phyloP scores from a whole-genome alignment of 1,140 invertebrate species.

The roundworm (Caenorhabditis elegans) region WBcel235 BX284602.5:4428001-4428500 shows the following conservation, averaged over 20 bases:
- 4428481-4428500: constrained; percentile 33
- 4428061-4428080: constrained; percentile 44
- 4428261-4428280: constrained; percentile 34
- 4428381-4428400: constrained; percentile 18
- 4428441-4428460: constrained; percentile 2
- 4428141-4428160: background rate
- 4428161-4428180: constrained; percentile 25
- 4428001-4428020: constrained; percentile 37
- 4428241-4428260: constrained; percentile 41
- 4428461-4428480: constrained; percentile 25
- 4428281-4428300: constrained; percentile 25
- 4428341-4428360: constrained; percentile 37
- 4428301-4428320: background rate
- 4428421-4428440: constrained; percentile 2
- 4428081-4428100: constrained; percentile 47
- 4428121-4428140: constrained; percentile 43
- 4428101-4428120: constrained; percentile 48
- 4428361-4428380: background rate
- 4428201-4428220: constrained; percentile 34
- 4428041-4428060: constrained; percentile 53
- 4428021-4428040: constrained; percentile 46
- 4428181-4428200: constrained; percentile 24
- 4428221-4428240: constrained; percentile 45
- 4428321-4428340: constrained; percentile 37
- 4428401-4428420: constrained; percentile 44